Evolutionary conservation across 2,113 vertebrate species (phyloP).

Genomic region (Phaetusa simplex): DNA sequence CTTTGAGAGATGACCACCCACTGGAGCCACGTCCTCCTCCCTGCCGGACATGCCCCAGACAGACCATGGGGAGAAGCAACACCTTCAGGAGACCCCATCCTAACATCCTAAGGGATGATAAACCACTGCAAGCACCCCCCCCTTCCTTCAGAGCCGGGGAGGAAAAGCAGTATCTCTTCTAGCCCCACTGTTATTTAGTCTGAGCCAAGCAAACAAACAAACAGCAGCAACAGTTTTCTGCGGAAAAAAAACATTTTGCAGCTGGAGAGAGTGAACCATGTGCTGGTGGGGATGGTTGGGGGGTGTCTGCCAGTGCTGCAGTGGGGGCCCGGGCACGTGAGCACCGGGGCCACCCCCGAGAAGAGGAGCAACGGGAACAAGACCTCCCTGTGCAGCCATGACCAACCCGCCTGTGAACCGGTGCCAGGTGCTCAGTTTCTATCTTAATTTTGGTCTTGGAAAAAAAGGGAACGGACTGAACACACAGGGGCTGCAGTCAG

Average conservation of each 20-base stretch:
- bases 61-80: neutral
- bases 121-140: neutral
- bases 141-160: neutral
- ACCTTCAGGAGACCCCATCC: neutral
- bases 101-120: neutral
- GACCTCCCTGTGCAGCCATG: neutral
- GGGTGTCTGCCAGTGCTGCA: neutral
- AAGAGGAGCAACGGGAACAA: neutral
- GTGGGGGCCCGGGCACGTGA: neutral
- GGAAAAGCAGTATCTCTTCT: neutral
- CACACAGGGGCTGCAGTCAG: conserved; percentile 46
- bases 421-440: conserved; percentile 41
- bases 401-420: neutral
- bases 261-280: neutral
- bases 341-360: neutral
- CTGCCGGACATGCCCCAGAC: neutral
- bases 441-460: conserved; percentile 37
- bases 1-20: neutral
- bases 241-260: neutral
- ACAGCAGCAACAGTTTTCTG: neutral
- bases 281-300: neutral
- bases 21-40: neutral
- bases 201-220: neutral
- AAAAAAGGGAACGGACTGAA: neutral
- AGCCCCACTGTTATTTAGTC: neutral